Base-by-base conservation (phyloP, 2,113 vertebrate species). In the Argyrosomus japonicus region DNA sequence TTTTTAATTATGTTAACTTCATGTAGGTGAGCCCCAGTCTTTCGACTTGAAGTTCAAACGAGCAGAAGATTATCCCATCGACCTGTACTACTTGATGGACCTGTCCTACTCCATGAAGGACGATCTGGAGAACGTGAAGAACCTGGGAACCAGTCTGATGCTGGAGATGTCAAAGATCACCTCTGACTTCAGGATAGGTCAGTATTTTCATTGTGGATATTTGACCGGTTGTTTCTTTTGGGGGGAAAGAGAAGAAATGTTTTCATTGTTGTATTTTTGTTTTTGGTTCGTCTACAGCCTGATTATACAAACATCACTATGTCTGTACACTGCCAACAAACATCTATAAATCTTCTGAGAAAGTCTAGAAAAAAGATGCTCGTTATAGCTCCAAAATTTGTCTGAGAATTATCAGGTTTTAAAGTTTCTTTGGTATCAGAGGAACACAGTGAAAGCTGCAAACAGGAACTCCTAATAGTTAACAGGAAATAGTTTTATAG, bases 61-160 rank as follows among this genome's bases (percentile, higher is more conserved):
- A 81, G 98, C 98, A 0, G 98, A 99, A 89, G 98, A 99, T 92
- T 99, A 99, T 63, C 98, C 98, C 18, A 99, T 99, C 10, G 98
- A 99, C 79, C 95, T 99, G 19, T 99, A 99, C 95, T 99, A 99
- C 91, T 94, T 99, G 89, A 99, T 99, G 98, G 98, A 99, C 92
- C 95, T 99, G 65, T 99, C 98, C 18, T 99, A 95, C 91, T 99
- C 98, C 3, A 99, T 99, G 98, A 98, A 99, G 84, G 98, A 99
- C 25, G 98, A 99, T 85, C 94, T 99, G 89, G 97, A 99, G 89
- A 99, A 99, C 12, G 98, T 99, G 2, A 99, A 99, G 85, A 99
- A 96, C 84, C 96, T 99, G 0, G 98, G 98, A 75, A 99, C 98
- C 0, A 96, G 95, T 76, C 94, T 99, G 62, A 99, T 98, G 97